A percentile compares a stretch with the other conserved stretches of the same genome.
phyloP scores from a whole-genome alignment of 2,113 vertebrate genomes.

The Cyrtonyx montezumae region DNA sequence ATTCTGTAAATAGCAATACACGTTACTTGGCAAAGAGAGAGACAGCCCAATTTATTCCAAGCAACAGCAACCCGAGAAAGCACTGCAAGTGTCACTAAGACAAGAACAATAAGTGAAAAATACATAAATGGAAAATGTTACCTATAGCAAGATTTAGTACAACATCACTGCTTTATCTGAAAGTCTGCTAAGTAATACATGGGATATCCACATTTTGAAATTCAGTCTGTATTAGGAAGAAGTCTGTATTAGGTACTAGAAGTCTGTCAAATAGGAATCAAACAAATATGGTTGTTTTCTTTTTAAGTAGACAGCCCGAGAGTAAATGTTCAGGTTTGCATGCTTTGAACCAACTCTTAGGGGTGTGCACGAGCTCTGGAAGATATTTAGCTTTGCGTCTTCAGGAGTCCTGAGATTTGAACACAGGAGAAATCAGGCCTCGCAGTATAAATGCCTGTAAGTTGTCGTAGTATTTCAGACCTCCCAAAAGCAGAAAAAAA shows the following conservation, averaged over 20 bases:
- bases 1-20: neutral
- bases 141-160: neutral
- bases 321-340: neutral
- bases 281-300: neutral
- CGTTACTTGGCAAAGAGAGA: neutral
- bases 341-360: neutral
- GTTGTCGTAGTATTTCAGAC: accelerated
- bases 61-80: neutral
- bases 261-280: neutral
- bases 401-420: neutral
- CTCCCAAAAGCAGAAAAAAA: neutral
- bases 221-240: too few species aligned
- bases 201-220: neutral
- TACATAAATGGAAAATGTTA: neutral
- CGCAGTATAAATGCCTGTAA: neutral
- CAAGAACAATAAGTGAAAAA: neutral
- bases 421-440: neutral
- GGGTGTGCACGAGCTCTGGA: neutral
- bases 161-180: neutral
- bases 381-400: neutral
- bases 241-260: neutral
- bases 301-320: neutral
- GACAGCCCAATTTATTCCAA: neutral
- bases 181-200: neutral
- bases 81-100: neutral